Conservation (phyloP, 2,113 vertebrate species). For the Gobio gobio region DNA sequence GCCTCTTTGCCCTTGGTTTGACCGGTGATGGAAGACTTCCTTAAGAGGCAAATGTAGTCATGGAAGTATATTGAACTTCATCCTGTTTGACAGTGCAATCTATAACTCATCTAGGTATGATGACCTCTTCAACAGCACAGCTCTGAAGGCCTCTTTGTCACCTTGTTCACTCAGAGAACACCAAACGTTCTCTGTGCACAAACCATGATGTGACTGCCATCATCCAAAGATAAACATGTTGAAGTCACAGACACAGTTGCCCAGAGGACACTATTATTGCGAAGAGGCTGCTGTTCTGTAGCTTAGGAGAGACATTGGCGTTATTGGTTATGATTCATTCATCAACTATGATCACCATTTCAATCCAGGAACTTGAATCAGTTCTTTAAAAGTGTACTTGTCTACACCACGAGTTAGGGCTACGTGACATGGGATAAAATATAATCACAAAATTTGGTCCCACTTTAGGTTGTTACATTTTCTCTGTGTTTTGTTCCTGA, state of each 20-base stretch:
- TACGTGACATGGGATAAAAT: too few species aligned
- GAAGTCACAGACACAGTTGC: neutral
- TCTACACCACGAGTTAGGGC: neutral
- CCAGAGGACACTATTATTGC: neutral
- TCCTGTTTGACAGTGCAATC: conserved; percentile 27
- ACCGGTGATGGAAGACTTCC: conserved; percentile 28
- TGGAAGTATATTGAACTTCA: conserved; percentile 2
- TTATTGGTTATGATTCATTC: neutral
- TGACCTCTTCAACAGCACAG: neutral
- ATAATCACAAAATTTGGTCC: too few species aligned
- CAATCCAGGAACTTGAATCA: neutral
- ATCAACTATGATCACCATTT: neutral
- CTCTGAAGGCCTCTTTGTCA: conserved; percentile 12
- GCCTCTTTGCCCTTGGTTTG: conserved; percentile 1
- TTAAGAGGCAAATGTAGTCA: conserved; percentile 31
- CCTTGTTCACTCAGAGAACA: conserved; percentile 9
- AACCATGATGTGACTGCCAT: neutral
- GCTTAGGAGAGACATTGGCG: neutral
- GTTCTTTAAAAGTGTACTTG: neutral
- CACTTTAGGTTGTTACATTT: too few species aligned
- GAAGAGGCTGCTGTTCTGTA: neutral
- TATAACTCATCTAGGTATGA: conserved; percentile 23
- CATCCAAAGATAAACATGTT: neutral
- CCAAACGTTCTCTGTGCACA: neutral
- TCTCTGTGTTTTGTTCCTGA: too few species aligned